Conservation (phyloP, 2,797 vertebrate species). For the Atherinosoma microstoma region DNA sequence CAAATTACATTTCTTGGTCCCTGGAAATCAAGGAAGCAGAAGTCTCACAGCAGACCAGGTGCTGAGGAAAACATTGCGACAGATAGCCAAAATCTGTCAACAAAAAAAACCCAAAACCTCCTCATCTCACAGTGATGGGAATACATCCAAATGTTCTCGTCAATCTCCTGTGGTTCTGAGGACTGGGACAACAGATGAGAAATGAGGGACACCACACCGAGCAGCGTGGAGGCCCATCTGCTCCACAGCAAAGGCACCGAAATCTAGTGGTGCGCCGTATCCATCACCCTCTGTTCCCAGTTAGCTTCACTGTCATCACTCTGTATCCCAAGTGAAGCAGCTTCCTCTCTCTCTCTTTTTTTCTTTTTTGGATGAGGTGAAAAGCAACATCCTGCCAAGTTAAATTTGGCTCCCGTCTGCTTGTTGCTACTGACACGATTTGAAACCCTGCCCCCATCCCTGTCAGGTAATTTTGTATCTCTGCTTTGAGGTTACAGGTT, state of each 20-base stretch:
- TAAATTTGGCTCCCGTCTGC: conserved; percentile 57
- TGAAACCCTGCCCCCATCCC: conserved; percentile 29
- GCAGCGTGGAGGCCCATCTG: conserved; percentile 74
- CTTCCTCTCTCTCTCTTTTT: conserved; percentile 24
- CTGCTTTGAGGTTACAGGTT: conserved; percentile 5
- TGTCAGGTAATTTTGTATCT: conserved; percentile 19
- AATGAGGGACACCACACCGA: conserved; percentile 53
- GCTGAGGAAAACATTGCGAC: conserved; percentile 52
- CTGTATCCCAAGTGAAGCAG: conserved; percentile 37
- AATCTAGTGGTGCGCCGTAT: conserved; percentile 37
- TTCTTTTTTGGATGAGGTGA: conserved; percentile 31
- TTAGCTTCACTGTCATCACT: conserved; percentile 58
- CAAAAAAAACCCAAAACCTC: conserved; percentile 26
- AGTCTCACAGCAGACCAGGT: conserved; percentile 36
- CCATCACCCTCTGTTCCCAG: conserved; percentile 60
- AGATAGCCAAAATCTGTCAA: conserved; percentile 52
- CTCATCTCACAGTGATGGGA: conserved; percentile 20
- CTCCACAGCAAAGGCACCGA: conserved; percentile 39
- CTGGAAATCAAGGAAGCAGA: conserved; percentile 45
- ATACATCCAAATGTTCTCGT: conserved; percentile 59
- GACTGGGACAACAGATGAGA: conserved; percentile 60
- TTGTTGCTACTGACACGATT: conserved; percentile 54
- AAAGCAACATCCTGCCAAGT: conserved; percentile 62
- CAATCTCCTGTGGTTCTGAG: conserved; percentile 49
- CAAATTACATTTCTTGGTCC: conserved; percentile 4